Evolutionary conservation across 2,113 vertebrate species (phyloP).

Genomic region (Prochilodus magdalenae): DNA sequence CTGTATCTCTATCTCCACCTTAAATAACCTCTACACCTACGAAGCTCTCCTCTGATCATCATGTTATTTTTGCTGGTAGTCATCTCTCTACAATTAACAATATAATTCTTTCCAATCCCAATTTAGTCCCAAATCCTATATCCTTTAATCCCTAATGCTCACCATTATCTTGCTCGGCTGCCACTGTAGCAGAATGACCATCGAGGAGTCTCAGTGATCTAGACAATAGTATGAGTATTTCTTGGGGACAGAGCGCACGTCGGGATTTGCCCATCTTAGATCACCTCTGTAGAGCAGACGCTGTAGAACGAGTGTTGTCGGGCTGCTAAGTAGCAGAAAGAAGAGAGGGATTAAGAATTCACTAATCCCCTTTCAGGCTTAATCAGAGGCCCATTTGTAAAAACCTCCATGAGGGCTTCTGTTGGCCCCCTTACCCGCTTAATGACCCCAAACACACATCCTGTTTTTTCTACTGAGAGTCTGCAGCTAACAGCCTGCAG

Average conservation of each 20-base stretch:
- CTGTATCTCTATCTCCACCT: no score
- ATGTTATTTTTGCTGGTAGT: no score
- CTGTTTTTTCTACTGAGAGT: constrained; percentile 23
- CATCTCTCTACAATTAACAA: no score
- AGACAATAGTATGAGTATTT: background rate
- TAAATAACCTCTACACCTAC: no score
- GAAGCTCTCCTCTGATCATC: no score
- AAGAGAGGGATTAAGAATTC: constrained; percentile 26
- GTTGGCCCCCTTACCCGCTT: background rate
- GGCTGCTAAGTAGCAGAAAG: constrained; percentile 11
- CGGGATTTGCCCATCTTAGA: constrained; percentile 23
- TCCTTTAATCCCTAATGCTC: background rate
- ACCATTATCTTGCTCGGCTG: background rate
- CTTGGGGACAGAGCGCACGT: background rate
- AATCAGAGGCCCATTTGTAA: constrained; percentile 37
- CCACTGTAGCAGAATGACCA: background rate
- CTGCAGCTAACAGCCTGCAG: no score
- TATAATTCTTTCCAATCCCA: no score
- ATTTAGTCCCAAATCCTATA: no score
- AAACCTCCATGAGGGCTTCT: constrained; percentile 9
- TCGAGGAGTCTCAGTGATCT: constrained; percentile 3
- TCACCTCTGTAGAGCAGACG: background rate
- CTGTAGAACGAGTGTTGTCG: constrained; percentile 11
- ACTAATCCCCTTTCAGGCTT: constrained; percentile 45
- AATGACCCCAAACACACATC: constrained; percentile 18